Base-by-base conservation (phyloP, 2,113 vertebrate genomes). In the Gallinago undulata region DNA sequence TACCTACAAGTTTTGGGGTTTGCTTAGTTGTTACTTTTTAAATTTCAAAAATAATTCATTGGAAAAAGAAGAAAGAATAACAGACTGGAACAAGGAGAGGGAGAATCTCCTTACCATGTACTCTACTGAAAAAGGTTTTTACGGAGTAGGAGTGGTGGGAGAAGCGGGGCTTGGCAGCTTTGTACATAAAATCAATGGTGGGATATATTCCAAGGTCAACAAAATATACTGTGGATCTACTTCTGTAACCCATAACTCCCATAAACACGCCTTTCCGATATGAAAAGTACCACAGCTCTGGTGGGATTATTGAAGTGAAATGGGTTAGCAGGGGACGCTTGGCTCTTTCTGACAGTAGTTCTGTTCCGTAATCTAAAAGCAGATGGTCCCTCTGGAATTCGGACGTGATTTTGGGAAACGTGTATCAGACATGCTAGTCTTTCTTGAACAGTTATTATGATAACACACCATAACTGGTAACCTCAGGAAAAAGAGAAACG, bases 121-220 rank as follows among this genome's bases (percentile, higher is more conserved):
- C 41, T 6, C 11, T 21, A 4, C 21, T 37, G 41, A 37, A 57
- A 69, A 69, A 59, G 2, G 6, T 23, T 95, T 89, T 82, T 55
- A 23, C 39, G 41, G 81, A 23, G 35, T 2, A 1, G 35, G 17
- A 27, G 19, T 78, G 31, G 28, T 19, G 72, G 25, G 35, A 82
- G 45, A 84, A 94, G 30, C 7, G 8, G 51, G 18, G 19, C 62
- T 81, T 87, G 53, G 50, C 77, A 83, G 28, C 21, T 86, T 90
- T 90, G 63, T 77, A 15, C 30, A 4, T 37, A 55, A 73, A 90
- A 88, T 90, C 82, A 91, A 33, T 93, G 72, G 78, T 92, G 89
- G 91, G 87, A 93, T 83, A 27, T 80, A 41, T 79, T 94, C 87
- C 87, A 95, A 91, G 43, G 82, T 87, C 87, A 96, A 79, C 75